Conservation (phyloP, 2,113 vertebrate genomes). For the Ceyx melanurus region DNA sequence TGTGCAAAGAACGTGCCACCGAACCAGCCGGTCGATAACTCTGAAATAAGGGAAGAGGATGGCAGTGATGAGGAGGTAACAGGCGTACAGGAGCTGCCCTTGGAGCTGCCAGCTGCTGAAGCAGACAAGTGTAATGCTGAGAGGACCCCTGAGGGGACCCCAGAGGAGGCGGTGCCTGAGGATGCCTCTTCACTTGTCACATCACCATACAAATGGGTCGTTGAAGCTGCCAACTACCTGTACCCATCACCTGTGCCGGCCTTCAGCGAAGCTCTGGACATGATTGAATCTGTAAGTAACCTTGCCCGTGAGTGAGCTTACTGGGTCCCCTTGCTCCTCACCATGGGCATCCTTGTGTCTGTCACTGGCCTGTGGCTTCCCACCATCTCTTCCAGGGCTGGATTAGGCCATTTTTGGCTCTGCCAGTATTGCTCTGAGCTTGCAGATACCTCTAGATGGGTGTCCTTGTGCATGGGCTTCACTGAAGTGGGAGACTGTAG, state of each 20-base stretch:
- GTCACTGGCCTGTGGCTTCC: background rate
- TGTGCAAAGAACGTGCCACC: slow-evolving; percentile 6
- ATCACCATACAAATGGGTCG: slow-evolving; percentile 84
- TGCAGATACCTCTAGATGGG: background rate
- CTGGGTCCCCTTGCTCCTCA: background rate
- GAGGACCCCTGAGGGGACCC: slow-evolving; percentile 20
- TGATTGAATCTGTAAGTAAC: slow-evolving; percentile 89
- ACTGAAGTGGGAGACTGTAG: background rate
- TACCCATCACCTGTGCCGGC: slow-evolving; percentile 79
- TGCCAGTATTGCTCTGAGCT: background rate
- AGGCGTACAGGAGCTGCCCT: background rate
- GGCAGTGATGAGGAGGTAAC: slow-evolving; percentile 65
- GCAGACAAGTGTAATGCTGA: slow-evolving; percentile 34
- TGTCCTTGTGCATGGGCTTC: background rate
- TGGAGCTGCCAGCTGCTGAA: background rate
- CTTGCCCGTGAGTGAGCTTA: background rate
- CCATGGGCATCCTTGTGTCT: background rate
- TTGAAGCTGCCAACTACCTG: slow-evolving; percentile 86
- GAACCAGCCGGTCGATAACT: background rate
- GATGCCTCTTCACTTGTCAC: slow-evolving; percentile 50
- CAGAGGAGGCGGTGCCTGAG: slow-evolving; percentile 51
- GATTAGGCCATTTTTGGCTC: background rate
- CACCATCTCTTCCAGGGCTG: background rate
- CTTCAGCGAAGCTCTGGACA: slow-evolving; percentile 89
- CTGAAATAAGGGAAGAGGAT: slow-evolving; percentile 73